Base-by-base conservation (phyloP, 2,113 vertebrate genomes). In the Hydrolagus affinis region DNA sequence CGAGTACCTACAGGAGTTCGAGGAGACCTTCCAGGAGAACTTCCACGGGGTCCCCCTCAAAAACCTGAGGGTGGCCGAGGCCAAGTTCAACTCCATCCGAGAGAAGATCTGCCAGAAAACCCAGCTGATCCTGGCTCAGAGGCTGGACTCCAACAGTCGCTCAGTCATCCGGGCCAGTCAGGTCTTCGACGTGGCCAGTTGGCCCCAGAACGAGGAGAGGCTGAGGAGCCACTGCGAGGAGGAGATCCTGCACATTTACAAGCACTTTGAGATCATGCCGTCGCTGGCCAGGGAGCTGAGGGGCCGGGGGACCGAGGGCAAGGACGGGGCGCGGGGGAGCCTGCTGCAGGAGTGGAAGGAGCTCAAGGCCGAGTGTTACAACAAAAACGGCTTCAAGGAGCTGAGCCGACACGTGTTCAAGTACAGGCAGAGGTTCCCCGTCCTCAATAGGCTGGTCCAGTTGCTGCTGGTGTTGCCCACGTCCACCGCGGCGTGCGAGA, bases 21-120 rank as follows among this genome's bases (percentile, higher is more conserved):
- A 99, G 89, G 96, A 98, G 85, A 97, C 95, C 80, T 99, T 99
- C 91, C 93, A 96, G 0, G 96, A 99, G 87, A 98, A 95, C 91
- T 99, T 99, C 90, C 97, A 99, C 0, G 97, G 97, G 0, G 93
- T 98, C 0, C 94, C 96, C 21, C 91, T 97, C 87, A 97, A 98
- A 91, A 98, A 99, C 89, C 90, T 99, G 75, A 93, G 96, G 7
- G 97, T 98, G 86, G 97, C 97, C 0, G 97, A 99, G 88, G 96
- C 97, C 87, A 98, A 99, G 91, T 99, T 99, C 89, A 97, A 99
- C 91, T 96, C 96, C 0, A 98, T 99, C 88, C 91, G 97, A 87
- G 96, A 99, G 87, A 99, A 99, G 91, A 98, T 99, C 89, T 99
- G 97, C 90, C 96, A 95, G 92, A 94, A 94, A 89, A 97, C 95